Conservation (phyloP, 2,113 vertebrate species). For the Odocoileus hemionus region DNA sequence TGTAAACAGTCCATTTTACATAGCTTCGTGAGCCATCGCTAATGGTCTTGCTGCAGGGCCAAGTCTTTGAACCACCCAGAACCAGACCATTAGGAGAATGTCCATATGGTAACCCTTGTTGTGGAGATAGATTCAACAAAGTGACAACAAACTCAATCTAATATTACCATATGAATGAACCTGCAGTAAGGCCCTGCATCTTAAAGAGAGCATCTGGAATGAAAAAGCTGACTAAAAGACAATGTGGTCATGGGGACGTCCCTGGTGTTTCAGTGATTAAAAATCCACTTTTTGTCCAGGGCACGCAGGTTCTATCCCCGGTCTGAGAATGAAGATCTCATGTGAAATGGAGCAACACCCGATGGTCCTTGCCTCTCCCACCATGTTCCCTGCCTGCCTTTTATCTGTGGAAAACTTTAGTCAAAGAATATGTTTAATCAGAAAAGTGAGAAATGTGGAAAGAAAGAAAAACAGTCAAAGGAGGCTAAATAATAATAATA, state of each 20-base stretch:
- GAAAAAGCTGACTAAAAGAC: not conserved
- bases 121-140: not conserved
- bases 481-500: not conserved
- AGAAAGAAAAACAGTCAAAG: not conserved
- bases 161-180: not conserved
- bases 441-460: not conserved
- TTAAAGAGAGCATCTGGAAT: not conserved
- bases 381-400: not conserved
- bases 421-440: not conserved
- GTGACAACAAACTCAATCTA: not conserved
- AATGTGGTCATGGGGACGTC: rapidly evolving
- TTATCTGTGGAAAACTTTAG: not conserved
- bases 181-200: not conserved
- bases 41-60: not conserved
- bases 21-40: not conserved
- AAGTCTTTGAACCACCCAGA: not conserved
- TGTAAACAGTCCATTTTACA: not conserved
- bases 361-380: not conserved
- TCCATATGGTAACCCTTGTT: not conserved
- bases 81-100: not conserved
- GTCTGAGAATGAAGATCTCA: not conserved
- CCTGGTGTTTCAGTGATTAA: not conserved
- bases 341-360: rapidly evolving
- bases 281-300: not conserved
- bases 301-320: not conserved